phyloP scores from a whole-genome alignment of 2,888 invertebrate genomes.

The Ormyrus pomaceus region DNA sequence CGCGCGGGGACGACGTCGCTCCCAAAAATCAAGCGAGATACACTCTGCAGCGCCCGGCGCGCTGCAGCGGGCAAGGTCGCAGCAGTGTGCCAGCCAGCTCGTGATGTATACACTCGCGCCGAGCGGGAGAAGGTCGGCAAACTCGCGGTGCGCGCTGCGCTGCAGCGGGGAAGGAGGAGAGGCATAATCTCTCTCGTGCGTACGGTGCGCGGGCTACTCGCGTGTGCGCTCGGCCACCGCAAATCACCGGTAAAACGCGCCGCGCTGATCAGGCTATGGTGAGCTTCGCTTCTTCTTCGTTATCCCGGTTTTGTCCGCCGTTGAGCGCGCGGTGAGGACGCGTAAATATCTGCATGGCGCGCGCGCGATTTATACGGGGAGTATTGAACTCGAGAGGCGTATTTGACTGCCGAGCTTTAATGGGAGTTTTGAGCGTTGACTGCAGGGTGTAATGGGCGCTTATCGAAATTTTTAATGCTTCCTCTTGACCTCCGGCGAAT shows the following conservation, averaged over 20 bases:
- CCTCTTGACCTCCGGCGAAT: too few species aligned
- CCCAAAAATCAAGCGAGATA: too few species aligned
- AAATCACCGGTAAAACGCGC: conserved; percentile 23
- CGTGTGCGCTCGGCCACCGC: conserved; percentile 8
- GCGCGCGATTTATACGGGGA: conserved; percentile 19
- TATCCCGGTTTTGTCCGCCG: background rate
- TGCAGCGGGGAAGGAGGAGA: background rate
- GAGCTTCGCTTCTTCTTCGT: background rate
- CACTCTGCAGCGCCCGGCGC: too few species aligned
- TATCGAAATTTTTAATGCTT: too few species aligned
- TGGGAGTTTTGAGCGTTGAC: too few species aligned
- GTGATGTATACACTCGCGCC: too few species aligned
- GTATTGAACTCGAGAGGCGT: conserved; percentile 15
- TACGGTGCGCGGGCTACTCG: background rate
- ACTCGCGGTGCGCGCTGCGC: background rate
- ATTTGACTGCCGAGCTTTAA: background rate
- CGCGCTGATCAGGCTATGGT: background rate
- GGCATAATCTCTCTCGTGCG: background rate
- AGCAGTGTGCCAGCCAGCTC: background rate
- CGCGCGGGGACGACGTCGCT: background rate
- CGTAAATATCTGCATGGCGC: background rate
- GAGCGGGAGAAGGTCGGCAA: conserved; percentile 36
- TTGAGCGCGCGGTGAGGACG: background rate
- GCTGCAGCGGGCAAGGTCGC: conserved; percentile 21
- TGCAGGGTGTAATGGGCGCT: too few species aligned